Evolutionary conservation across 2,888 invertebrate genomes (phyloP), one percentile per base, ranked within the genome.

Genomic region (Cyaniris semiargus): DNA sequence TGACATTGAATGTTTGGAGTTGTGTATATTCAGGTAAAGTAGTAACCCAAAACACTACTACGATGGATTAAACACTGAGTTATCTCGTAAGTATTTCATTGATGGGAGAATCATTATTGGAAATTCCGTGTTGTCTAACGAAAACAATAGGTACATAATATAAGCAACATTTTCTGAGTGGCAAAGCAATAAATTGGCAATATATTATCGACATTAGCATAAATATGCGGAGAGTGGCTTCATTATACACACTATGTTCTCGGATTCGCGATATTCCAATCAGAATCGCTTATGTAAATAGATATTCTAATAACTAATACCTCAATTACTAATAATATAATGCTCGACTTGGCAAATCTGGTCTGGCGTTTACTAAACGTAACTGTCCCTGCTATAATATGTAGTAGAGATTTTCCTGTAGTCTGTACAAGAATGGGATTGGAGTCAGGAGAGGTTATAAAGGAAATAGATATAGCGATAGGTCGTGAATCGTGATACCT

Each of bases 211-310:
- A 10, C 53, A 74, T 74, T 74, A 74, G 74, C 74, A 74, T 74
- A 74, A 74, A 53, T 27, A 74, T 74, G 48, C 48, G n/a, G 18
- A 53, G 53, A 74, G 74, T 48, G 27, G 27, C 48, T 27, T 53
- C 23, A 48, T 72, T 38, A 71, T 72, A 72, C 53, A 48, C 74
- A 53, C 21, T 74, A 27, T 74, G 27, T 23, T 74, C 23, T 74
- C 53, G 23, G 18, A 34, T 71, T 48, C 66, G 27, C 6, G 48
- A 53, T 74, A 53, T 72, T 1, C 38, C 71, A 34, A 71, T 71
- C 71, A 71, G 38, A 71, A 71, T 44, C 72, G 21, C 10, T 72
- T 72, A 38, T 72, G 72, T 21, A 72, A 72, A 72, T 72, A 72
- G n/a, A 72, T 13, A 72, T 72, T 72, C 21, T 72, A 44, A 72